A percentile compares a stretch with the other conserved stretches of the same genome.
phyloP scores from a whole-genome alignment of 2,113 vertebrate genomes.

The Psilopsiagon aymara region DNA sequence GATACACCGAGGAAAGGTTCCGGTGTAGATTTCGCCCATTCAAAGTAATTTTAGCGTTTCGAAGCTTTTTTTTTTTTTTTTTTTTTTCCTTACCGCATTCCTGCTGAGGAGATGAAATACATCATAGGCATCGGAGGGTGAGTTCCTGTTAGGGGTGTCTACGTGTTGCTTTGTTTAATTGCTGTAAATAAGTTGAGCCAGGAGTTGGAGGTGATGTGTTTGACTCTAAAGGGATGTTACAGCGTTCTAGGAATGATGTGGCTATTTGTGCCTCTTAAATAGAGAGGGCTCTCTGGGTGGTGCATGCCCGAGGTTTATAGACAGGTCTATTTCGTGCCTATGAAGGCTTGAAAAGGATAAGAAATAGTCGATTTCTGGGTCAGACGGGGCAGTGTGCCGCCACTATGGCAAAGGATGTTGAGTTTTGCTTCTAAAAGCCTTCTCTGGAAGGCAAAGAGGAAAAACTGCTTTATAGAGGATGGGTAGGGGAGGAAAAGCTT shows the following conservation, averaged over 20 bases:
- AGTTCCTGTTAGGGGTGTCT: constrained; percentile 53
- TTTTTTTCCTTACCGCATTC: background rate
- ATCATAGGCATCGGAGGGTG: constrained; percentile 94
- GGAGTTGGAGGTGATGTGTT: accelerated
- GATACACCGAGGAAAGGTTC: accelerated
- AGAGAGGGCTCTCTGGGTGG: background rate
- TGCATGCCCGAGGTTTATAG: background rate
- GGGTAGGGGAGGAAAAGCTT: background rate
- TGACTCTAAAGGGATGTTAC: accelerated
- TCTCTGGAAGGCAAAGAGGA: background rate
- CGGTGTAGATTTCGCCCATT: accelerated
- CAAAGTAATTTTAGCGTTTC: accelerated
- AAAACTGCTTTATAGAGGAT: background rate
- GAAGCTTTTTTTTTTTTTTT: too few species aligned
- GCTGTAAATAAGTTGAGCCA: accelerated
- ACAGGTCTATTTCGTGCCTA: too few species aligned
- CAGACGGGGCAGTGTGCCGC: background rate
- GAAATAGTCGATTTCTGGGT: background rate
- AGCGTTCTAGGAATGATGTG: background rate
- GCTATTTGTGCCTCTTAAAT: background rate
- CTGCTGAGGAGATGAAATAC: constrained; percentile 80
- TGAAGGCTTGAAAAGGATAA: background rate
- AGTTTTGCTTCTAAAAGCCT: background rate
- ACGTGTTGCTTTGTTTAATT: background rate
- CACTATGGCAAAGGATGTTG: background rate